A percentile compares a stretch with the other conserved stretches of the same genome.
Conservation (phyloP, 2,888 invertebrate genomes). For the Willowsia nigromaculata region DNA sequence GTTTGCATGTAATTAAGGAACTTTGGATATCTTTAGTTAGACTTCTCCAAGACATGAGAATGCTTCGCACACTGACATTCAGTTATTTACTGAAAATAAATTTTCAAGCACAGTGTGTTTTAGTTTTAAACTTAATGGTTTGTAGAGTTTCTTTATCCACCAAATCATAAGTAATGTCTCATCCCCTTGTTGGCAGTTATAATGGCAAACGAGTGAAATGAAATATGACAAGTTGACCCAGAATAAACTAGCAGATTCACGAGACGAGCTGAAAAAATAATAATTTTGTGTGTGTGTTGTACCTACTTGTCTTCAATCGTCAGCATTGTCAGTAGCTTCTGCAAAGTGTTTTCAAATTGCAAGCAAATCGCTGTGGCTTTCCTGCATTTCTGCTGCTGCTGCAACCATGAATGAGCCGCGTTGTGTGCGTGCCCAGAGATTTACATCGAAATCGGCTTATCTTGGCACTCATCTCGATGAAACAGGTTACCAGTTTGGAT, state of each 20-base stretch:
- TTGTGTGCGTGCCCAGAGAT: background rate
- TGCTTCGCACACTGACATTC: too few relatives aligned
- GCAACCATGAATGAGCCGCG: background rate
- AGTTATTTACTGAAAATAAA: too few relatives aligned
- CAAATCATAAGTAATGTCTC: background rate
- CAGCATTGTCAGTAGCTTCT: background rate
- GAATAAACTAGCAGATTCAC: constrained; percentile 14
- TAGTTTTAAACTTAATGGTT: background rate
- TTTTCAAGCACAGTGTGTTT: too few relatives aligned
- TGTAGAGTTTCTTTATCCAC: background rate
- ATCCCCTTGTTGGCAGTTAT: background rate
- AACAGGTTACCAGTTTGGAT: constrained; percentile 58
- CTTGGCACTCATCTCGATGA: constrained; percentile 46
- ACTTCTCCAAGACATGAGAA: too few relatives aligned
- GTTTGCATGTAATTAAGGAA: background rate
- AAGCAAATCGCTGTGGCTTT: background rate
- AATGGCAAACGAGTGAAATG: constrained; percentile 16
- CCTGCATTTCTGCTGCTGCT: background rate
- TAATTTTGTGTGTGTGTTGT: background rate
- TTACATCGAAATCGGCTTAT: constrained; percentile 41
- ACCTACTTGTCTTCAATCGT: background rate
- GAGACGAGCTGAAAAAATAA: background rate
- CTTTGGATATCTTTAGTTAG: too few relatives aligned
- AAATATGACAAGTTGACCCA: constrained; percentile 28
- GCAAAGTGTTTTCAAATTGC: background rate